Evolutionary conservation across 2,888 invertebrate species (phyloP), one percentile per base, ranked within the genome.

Genomic region (Cephus nigrinus): DNA sequence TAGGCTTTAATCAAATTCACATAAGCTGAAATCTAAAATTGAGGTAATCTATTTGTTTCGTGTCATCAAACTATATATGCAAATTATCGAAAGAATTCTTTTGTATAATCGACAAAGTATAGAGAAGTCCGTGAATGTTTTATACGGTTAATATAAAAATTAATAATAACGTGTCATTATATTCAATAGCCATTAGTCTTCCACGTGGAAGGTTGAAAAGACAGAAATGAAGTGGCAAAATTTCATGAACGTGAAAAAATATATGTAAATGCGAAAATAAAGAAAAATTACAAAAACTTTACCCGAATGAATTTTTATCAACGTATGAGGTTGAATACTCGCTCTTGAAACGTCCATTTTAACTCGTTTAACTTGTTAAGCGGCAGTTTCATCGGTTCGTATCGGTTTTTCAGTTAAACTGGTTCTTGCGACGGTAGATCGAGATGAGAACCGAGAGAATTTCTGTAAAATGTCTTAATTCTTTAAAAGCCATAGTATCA

Each of bases 351-450:
- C 23, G 23, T 55, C 23, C 2, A 55, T 23, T 55, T 55, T 12
- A 71, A 31, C 71, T 71, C 3, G 71, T 71, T 71, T 71, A 31
- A 71, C 71, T 71, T 33, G 71, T 71, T 23, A 31, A 31, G 33
- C 71, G 71, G 2, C 31, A 71, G 71, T 71, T 71, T 31, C 31
- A 71, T 71, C 32, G 71, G 15, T 33, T 31, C 71, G 32, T 33
- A 71, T 71, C 31, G 32, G 31, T 71, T 33, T 71, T 71, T 71
- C 23, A 55, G 55, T 55, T 55, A 23, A 0, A 55, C 55, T 23
- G 23, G 1, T 55, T 55, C 75, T 77, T 73, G 75, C 33, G 68
- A 68, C 34, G 73, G 30, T 69, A 68, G 73, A 68, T 71, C n/a
- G 30, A 55, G 35, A 73, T 77, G 31, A 12, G 69, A 55, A 75